Base-by-base conservation (phyloP, 2,113 vertebrate species). In the Sturnira hondurensis region DNA sequence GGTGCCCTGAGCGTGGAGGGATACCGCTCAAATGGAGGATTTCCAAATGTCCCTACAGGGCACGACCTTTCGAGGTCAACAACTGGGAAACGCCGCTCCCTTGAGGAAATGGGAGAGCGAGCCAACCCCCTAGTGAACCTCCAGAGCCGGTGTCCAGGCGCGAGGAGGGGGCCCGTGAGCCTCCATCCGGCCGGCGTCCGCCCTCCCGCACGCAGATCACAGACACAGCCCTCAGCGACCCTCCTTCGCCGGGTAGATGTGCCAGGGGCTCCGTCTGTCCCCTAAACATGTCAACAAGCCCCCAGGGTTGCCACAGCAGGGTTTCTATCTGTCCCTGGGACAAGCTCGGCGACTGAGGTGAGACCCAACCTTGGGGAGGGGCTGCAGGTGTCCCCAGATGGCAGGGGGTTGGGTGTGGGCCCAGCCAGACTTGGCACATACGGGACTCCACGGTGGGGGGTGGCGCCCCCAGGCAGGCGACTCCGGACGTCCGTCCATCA, bases 161-260 rank as follows among this genome's bases (percentile, higher is more conserved):
- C 4, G 20, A 22, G 26, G 41, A 17, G 19, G 15, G 20, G 14
- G 52, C 4, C 20, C 65, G 33, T 15, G 15, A 20, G 10, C 9
- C 38, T 20, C 16, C 26, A 11, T 7, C 43, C 7, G 63, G 1
- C 43, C 7, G 63, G 1, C 4, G 1, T 2, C 11, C 1, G 9
- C 28, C 16, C 14, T 22, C 20, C 13, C 22, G 5, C 52, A 54
- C 22, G 5, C 52, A 54, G 52, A 20, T 54, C 52, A 54, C 52
- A 54, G 7, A 19, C 52, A 20, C 17, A 19, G 17, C 17, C 52
- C 17, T 54, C 26, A 36, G 19, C 3, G 17, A 3, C n/a, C 15
- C 36, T 19, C 3, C 63, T 47, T 63, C 31, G 3, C 4, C 5
- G 17, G 14, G 22, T 9, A 31, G 13, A 33, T 7, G 28, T 5